Evolutionary conservation across 37 sponge, comb jelly and placozoan genomes (phyloP).

Genomic region (Ianthella basta): DNA sequence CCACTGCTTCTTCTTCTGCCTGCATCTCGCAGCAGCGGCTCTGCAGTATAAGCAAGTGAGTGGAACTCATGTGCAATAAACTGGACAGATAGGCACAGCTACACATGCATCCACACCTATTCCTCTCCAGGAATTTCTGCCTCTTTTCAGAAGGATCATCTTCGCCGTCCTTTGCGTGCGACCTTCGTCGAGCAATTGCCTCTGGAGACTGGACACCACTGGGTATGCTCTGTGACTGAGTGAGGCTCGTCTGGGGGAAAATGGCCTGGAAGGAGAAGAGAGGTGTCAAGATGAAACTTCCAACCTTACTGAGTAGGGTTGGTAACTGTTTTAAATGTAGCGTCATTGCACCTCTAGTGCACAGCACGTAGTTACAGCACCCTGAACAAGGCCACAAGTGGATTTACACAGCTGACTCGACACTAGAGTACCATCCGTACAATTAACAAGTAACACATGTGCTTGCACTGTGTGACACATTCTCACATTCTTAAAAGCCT

Average conservation of each 20-base stretch:
- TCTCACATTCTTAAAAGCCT: slow-evolving; percentile 59
- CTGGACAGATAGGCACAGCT: neutral
- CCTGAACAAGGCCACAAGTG: too few species aligned
- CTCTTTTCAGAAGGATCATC: slow-evolving; percentile 87
- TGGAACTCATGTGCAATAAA: neutral
- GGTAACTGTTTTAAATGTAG: too few species aligned
- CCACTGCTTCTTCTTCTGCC: slow-evolving; percentile 91
- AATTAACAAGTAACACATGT: too few species aligned
- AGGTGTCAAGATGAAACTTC: too few species aligned
- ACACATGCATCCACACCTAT: slow-evolving; percentile 40
- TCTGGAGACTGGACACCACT: neutral
- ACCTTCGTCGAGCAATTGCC: neutral
- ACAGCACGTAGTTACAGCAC: too few species aligned
- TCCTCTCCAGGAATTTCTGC: slow-evolving; percentile 82
- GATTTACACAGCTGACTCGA: too few species aligned
- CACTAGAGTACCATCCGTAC: too few species aligned
- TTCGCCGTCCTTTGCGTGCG: slow-evolving; percentile 27
- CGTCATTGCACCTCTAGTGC: too few species aligned
- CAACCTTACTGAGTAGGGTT: too few species aligned
- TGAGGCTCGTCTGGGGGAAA: neutral
- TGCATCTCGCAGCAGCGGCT: slow-evolving; percentile 87
- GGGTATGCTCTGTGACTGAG: neutral
- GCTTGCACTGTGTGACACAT: too few species aligned
- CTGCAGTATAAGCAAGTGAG: slow-evolving; percentile 40
- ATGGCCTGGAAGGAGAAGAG: neutral